phyloP scores from a whole-genome alignment of 2,797 vertebrate species.

The Zenarchopterus dispar region DNA sequence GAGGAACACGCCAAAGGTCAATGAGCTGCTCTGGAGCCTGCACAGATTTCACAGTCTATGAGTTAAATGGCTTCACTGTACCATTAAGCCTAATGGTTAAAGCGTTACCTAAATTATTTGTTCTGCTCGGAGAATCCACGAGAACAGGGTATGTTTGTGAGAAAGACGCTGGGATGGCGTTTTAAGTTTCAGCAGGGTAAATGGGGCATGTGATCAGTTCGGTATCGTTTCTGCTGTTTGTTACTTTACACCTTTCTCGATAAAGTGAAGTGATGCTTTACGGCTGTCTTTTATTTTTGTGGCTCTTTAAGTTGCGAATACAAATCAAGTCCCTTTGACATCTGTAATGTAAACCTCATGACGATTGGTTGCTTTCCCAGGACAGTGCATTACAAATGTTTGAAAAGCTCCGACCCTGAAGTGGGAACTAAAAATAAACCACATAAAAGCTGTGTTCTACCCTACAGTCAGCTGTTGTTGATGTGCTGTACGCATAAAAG shows the following conservation, averaged over 20 bases:
- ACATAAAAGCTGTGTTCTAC: no score
- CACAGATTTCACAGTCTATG: constrained; percentile 13
- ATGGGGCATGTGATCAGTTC: no score
- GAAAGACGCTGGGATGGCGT: not conserved
- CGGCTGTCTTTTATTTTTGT: not conserved
- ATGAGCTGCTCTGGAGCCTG: constrained; percentile 14
- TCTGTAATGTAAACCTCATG: no score
- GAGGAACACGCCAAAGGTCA: constrained; percentile 29
- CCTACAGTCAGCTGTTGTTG: no score
- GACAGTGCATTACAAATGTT: no score
- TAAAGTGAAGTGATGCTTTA: not conserved
- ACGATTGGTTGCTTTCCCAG: no score
- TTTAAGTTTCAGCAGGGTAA: not conserved
- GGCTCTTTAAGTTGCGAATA: not conserved
- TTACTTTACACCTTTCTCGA: not conserved
- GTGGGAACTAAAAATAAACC: no score
- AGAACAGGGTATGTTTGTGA: not conserved
- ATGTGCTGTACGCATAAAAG: no score
- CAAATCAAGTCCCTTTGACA: no score
- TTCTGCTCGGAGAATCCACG: not conserved
- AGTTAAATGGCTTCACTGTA: constrained; percentile 18
- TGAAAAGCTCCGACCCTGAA: no score
- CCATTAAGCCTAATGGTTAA: constrained; percentile 3
- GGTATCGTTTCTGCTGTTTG: not conserved
- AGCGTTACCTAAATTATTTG: constrained; percentile 5